These are phyloP conservation scores for Omphaloscelis lunosa DNA, from an alignment of 2,888 invertebrate species.

Conservation along the genomic window DNA sequence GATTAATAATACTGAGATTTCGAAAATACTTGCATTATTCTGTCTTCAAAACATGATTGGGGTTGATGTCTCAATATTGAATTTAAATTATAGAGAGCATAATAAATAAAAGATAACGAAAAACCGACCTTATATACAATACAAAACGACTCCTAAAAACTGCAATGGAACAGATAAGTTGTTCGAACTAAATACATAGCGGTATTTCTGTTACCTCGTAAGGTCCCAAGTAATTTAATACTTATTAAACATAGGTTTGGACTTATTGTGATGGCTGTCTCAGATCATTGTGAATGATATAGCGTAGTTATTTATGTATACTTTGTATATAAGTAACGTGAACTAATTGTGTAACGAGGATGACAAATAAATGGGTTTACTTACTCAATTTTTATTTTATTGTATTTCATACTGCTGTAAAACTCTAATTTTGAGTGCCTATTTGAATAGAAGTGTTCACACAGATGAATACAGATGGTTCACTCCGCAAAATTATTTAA, in stretches of 20 bases:
- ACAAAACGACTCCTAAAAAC: background rate
- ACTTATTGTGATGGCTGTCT: constrained; percentile 50
- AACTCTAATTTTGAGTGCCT: background rate
- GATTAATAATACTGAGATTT: background rate
- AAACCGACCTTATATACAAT: background rate
- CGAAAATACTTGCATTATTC: background rate
- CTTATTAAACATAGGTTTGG: constrained; percentile 9
- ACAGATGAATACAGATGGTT: no score
- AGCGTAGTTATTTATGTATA: constrained; percentile 61
- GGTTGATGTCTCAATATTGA: background rate
- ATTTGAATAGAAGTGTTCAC: background rate
- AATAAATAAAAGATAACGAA: background rate
- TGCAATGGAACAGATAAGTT: background rate
- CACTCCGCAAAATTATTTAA: no score
- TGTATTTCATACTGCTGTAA: background rate
- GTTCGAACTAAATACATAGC: background rate
- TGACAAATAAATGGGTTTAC: constrained; percentile 47
- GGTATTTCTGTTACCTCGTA: constrained; percentile 3
- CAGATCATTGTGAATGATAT: constrained; percentile 58
- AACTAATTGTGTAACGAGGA: constrained; percentile 49
- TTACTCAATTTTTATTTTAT: background rate
- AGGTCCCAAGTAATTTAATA: constrained; percentile 23
- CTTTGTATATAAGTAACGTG: constrained; percentile 63
- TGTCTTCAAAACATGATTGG: background rate
- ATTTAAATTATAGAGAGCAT: background rate